Evolutionary conservation across 1,140 invertebrate genomes (phyloP), one percentile per base, ranked within the genome.

Genomic region (Drosophila burlai): DNA sequence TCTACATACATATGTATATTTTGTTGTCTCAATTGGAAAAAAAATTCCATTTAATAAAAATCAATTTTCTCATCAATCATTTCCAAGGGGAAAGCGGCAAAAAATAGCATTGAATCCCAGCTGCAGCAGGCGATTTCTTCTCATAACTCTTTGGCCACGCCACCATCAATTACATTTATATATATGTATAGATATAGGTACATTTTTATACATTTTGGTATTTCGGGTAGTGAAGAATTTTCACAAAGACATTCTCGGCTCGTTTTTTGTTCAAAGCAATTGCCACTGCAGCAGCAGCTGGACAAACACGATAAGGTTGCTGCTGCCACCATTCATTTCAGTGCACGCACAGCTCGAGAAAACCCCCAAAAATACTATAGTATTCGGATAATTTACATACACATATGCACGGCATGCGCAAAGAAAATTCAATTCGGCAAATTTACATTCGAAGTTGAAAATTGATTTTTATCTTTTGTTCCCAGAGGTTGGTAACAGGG

Each of bases 11-110:
- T 13, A 40, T 4, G 45, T 45, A 66, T 36, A 36, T 75, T 21
- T 45, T 63, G 49, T 58, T 38, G 42, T 58, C 29, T 69, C 50
- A 63, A 61, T 74, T 76, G 43, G 45, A 59, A 47, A 34, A 55
- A 11, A 24, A 46, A 61, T 68, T 34, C n/a, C 57, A 76, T 68
- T 52, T 26, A 57, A 52, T 61, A 34, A 60, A 46, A 74, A 68
- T 78, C 49, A 45, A 57, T 72, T 71, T n/a, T 54, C 29, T 71
- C 76, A 79, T 79, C 76, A 79, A 79, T 79, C 75, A 79, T 72
- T 66, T 60, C 46, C 52, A 13, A 42, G 45, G 24, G 42, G 11
- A 34, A 18, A 11, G 11, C 6, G 50, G n/a, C 26, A 16, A 36
- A 50, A 50, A 50, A 64, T 59, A 60, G 13, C 66, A 47, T 8